Base-by-base conservation (phyloP, 2,113 vertebrate species). In the Pluvianellus socialis region DNA sequence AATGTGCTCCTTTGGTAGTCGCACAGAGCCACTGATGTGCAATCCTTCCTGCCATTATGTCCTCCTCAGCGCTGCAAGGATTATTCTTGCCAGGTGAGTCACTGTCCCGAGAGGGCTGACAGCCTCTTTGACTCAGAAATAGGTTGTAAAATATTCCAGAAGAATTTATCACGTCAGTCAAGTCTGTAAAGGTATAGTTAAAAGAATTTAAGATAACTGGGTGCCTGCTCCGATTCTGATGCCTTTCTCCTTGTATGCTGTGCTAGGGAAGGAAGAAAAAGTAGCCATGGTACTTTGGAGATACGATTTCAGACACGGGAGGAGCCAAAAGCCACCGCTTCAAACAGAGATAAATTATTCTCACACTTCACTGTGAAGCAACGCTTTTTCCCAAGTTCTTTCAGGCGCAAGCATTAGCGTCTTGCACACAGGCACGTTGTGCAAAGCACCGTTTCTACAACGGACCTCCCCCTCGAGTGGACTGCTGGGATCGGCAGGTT, bases 81-180 rank as follows among this genome's bases (percentile, higher is more conserved):
- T 58, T 68, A 76, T 58, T 76, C 67, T 20, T 92, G 53, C 45
- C 63, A 96, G 58, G 71, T 94, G 92, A 96, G 62, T 83, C 90
- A 92, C 79, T 79, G 92, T 28, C 85, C 92, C 90, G 8, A 33
- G 28, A 90, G 75, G 42, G 50, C 49, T 90, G 82, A 55, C 92
- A 96, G 88, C 35, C 56, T 61, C 81, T 32, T 47, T 63, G 76
- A 73, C 58, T 47, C 59, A 93, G 63, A 82, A 96, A 88, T 2
- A 82, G 40, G 47, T 86, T 63, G 67, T 83, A n/a, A 80, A 88
- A 83, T 47, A 93, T 73, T 74, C 71, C 79, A 50, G 24, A 82
- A 87, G 33, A 76, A 90, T 66, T 83, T n/a, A 28, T 22, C 2
- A 0, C 3, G 75, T 44, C 92, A 94, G 59, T 83, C 90, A 90